Percentiles rank a stretch among this genome's conserved stretches.
Conservation (phyloP, 2,888 invertebrate genomes). For the Anoplius nigerrimus region DNA sequence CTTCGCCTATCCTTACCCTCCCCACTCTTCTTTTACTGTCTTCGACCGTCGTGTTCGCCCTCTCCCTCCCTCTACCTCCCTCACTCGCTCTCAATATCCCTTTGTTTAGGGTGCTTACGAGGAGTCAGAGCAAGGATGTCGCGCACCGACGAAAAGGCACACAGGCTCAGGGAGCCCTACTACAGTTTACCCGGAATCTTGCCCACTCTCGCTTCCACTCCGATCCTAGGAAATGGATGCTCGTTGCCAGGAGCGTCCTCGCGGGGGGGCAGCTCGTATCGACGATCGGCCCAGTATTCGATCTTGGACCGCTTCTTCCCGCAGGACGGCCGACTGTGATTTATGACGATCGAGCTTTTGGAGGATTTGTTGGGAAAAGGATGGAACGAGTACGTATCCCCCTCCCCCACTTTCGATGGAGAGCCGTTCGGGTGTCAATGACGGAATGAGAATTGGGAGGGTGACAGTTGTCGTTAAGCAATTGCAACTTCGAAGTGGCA, state of each 20-base stretch:
- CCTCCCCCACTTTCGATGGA: too few relatives aligned
- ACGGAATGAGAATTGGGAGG: too few relatives aligned
- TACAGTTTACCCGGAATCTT: constrained; percentile 47
- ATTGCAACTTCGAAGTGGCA: too few relatives aligned
- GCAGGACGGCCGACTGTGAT: too few relatives aligned
- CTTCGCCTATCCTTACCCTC: constrained; percentile 48
- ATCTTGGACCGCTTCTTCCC: too few relatives aligned
- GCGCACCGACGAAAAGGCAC: constrained; percentile 64
- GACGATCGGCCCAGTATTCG: too few relatives aligned
- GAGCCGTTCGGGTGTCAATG: too few relatives aligned
- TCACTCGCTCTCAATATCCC: constrained; percentile 70
- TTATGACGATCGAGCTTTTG: too few relatives aligned
- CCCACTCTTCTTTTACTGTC: constrained; percentile 29
- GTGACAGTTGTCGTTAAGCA: too few relatives aligned
- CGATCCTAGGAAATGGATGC: constrained; percentile 48
- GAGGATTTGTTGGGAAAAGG: too few relatives aligned
- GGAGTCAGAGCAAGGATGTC: constrained; percentile 68
- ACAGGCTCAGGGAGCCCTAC: constrained; percentile 43
- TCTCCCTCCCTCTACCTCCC: constrained; percentile 41
- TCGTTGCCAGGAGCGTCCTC: constrained; percentile 10
- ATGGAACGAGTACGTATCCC: too few relatives aligned
- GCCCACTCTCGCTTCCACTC: constrained; percentile 29
- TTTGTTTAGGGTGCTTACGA: constrained; percentile 72
- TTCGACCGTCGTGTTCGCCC: constrained; percentile 10
- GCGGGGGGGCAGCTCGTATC: too few relatives aligned